Conservation (phyloP, 1,140 invertebrate species). For the Drosophila trapezifrons region DNA sequence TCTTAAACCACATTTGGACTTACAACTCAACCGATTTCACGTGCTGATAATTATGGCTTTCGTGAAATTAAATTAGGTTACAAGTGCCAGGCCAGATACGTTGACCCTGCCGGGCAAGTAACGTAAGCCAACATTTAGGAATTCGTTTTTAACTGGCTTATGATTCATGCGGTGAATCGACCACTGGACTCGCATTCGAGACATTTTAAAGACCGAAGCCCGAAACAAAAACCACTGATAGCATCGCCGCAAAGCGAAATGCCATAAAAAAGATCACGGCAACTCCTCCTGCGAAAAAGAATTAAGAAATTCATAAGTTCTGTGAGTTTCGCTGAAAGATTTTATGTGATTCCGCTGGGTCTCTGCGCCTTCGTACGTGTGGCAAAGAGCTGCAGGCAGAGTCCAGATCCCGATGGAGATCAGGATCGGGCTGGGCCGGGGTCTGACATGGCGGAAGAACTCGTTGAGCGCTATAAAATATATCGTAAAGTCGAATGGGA, state of each 20-base stretch:
- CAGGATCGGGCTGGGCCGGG: background rate
- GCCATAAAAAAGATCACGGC: conserved; percentile 61
- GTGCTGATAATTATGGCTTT: conserved; percentile 25
- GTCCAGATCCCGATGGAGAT: conserved; percentile 26
- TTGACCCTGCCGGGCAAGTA: conserved; percentile 24
- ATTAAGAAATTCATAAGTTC: conserved; percentile 74
- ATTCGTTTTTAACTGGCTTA: conserved; percentile 51
- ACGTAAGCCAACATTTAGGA: conserved; percentile 44
- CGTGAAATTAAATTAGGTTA: conserved; percentile 39
- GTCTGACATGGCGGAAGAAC: conserved; percentile 26
- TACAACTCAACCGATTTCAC: conserved; percentile 6
- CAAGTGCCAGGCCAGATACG: conserved; percentile 34
- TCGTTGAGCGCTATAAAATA: conserved; percentile 46
- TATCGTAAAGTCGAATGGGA: background rate
- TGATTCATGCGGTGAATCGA: conserved; percentile 60
- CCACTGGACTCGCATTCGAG: conserved; percentile 36
- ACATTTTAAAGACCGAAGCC: conserved; percentile 64
- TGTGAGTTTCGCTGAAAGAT: conserved; percentile 61
- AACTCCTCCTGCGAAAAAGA: conserved; percentile 22
- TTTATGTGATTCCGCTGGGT: conserved; percentile 52
- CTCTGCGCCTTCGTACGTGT: too few relatives aligned
- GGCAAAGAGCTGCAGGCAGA: conserved; percentile 46
- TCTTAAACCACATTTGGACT: background rate
- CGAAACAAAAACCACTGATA: conserved; percentile 59
- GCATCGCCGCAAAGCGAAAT: conserved; percentile 66